These are phyloP conservation scores for Luidia sarsii DNA, from an alignment of 53 echinoderm and acorn worm genomes.

Conservation along the genomic window DNA sequence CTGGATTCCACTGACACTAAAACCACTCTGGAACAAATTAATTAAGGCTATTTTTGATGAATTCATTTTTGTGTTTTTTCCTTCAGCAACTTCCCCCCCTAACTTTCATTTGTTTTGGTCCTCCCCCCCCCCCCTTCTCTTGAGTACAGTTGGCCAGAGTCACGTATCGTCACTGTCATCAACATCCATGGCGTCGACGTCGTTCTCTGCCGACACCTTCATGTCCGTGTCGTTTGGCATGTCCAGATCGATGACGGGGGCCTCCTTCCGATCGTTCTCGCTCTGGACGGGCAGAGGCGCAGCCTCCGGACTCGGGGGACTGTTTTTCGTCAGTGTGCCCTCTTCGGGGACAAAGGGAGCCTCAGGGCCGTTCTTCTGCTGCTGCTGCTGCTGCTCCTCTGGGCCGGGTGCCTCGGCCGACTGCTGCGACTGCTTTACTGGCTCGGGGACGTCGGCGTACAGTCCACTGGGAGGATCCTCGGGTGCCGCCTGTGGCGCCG, in stretches of 20 bases:
- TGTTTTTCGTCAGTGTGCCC: no score
- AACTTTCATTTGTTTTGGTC: background rate
- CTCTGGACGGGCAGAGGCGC: background rate
- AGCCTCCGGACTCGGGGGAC: background rate
- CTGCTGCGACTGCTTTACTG: background rate
- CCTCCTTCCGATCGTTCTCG: conserved; percentile 4
- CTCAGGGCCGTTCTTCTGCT: conserved; percentile 8
- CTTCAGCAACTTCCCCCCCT: no score
- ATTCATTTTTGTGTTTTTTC: no score
- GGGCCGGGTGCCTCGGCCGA: background rate
- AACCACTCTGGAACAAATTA: no score
- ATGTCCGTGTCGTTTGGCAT: background rate
- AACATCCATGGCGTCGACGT: background rate
- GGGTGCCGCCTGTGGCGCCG: background rate
- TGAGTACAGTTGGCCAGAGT: no score
- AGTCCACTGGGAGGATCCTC: background rate
- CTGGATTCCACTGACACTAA: no score
- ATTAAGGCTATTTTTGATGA: no score
- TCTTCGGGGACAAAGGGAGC: background rate
- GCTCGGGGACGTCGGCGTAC: conserved; percentile 8
- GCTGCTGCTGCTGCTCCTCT: no score
- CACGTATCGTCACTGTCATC: background rate
- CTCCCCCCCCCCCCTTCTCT: no score
- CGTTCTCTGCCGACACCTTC: background rate
- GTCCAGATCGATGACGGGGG: background rate